A percentile compares a stretch with the other conserved stretches of the same genome.
phyloP scores from a whole-genome alignment of 2,888 invertebrate species.

The Dolichomitus sp. region DNA sequence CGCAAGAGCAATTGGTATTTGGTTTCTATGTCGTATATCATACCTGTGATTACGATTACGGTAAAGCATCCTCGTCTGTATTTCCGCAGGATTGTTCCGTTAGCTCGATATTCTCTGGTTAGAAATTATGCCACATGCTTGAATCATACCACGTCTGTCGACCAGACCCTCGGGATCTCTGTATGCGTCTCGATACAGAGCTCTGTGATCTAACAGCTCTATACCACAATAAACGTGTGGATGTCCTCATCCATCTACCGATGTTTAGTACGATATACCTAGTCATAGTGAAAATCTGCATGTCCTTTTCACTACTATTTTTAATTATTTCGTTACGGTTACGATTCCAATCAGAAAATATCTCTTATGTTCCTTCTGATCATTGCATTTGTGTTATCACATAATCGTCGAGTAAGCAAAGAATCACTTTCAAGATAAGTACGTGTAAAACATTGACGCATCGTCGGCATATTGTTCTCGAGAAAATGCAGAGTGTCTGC shows the following conservation, averaged over 20 bases:
- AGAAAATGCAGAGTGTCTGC: not conserved
- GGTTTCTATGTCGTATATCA: slow-evolving; percentile 56
- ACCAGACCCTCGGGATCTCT: slow-evolving; percentile 42
- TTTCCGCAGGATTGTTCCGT: slow-evolving; percentile 55
- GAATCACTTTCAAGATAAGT: not conserved
- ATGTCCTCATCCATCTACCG: slow-evolving; percentile 17
- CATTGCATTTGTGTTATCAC: not conserved
- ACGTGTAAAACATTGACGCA: not conserved
- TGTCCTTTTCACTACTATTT: not conserved
- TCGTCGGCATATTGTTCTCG: not conserved
- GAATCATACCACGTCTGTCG: slow-evolving; percentile 42
- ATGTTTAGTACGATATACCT: not conserved
- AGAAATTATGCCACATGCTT: slow-evolving; percentile 57
- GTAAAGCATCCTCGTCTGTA: slow-evolving; percentile 56
- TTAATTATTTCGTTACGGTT: slow-evolving; percentile 2
- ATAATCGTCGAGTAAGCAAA: not conserved
- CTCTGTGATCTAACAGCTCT: not conserved
- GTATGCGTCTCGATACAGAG: slow-evolving; percentile 19
- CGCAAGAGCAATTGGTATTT: slow-evolving; percentile 60
- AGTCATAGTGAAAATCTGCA: slow-evolving; percentile 8
- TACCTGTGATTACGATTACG: slow-evolving; percentile 64
- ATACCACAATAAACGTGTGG: not conserved
- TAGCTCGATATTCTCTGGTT: slow-evolving; percentile 41
- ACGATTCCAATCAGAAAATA: not conserved
- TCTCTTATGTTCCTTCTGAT: not conserved